Evolutionary conservation across 2,113 vertebrate species (phyloP).

Genomic region (Cettia cetti): DNA sequence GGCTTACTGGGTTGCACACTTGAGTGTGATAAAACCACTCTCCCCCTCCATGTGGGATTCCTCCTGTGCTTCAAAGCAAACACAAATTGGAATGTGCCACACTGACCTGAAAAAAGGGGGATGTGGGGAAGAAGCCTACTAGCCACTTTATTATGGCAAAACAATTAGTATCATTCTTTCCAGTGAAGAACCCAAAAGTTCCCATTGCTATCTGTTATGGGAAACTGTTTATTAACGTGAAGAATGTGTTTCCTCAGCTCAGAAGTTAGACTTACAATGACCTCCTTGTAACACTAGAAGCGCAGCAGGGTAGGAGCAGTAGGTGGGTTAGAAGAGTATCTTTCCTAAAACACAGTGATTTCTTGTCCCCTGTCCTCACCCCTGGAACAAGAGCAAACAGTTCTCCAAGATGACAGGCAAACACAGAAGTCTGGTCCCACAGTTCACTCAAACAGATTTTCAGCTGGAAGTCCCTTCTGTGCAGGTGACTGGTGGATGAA

Average conservation of each 20-base stretch:
- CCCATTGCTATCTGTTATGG: not conserved
- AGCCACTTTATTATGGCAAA: constrained; percentile 55
- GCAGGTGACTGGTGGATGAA: not conserved
- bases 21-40: not conserved
- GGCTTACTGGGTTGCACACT: not conserved
- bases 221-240: not conserved
- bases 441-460: not conserved
- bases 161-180: constrained; percentile 21
- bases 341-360: not conserved
- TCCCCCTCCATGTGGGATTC: constrained; percentile 69
- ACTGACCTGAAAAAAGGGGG: constrained; percentile 60
- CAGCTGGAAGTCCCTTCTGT: not conserved
- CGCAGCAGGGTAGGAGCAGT: not conserved
- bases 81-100: constrained; percentile 74
- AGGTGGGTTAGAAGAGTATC: not conserved
- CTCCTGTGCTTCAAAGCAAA: constrained; percentile 70
- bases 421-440: not conserved
- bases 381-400: not conserved
- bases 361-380: not conserved
- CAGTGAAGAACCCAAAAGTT: not conserved
- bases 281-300: not conserved
- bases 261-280: not conserved
- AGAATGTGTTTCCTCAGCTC: not conserved
- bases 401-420: not conserved
- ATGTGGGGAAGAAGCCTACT: constrained; percentile 24